These are phyloP conservation scores for Etheostoma spectabile DNA, from an alignment of 2,113 vertebrate species.

Conservation along the genomic window DNA sequence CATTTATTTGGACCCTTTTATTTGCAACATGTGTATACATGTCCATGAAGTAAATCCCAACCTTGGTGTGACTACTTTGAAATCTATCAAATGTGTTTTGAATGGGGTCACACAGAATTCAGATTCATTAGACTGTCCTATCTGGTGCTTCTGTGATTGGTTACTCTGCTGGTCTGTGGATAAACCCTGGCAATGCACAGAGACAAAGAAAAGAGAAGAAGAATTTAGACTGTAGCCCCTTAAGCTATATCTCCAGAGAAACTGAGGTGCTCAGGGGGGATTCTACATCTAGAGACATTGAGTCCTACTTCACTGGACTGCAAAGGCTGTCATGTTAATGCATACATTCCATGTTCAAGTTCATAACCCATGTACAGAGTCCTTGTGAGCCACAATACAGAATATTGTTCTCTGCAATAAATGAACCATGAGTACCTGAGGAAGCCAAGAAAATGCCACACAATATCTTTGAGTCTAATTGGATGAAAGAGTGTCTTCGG, in stretches of 20 bases:
- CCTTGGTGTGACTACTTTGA: neutral
- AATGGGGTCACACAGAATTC: neutral
- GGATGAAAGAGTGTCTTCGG: slow-evolving; percentile 55
- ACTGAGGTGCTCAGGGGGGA: slow-evolving; percentile 36
- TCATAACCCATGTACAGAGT: slow-evolving; percentile 29
- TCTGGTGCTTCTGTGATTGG: slow-evolving; percentile 2
- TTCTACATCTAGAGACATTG: slow-evolving; percentile 49
- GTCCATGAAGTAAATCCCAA: neutral
- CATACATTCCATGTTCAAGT: slow-evolving; percentile 31
- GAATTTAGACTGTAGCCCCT: slow-evolving; percentile 62
- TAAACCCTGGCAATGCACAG: slow-evolving; percentile 27
- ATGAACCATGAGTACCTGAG: slow-evolving; percentile 62
- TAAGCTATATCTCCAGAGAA: slow-evolving; percentile 47
- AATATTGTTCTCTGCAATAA: slow-evolving; percentile 51
- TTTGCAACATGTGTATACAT: no score
- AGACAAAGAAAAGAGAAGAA: slow-evolving; percentile 22
- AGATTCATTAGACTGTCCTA: slow-evolving; percentile 8
- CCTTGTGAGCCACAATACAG: slow-evolving; percentile 22
- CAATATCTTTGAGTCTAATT: slow-evolving; percentile 64
- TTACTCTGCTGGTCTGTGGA: slow-evolving; percentile 19
- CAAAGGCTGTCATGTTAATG: slow-evolving; percentile 50
- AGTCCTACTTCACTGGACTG: slow-evolving; percentile 46
- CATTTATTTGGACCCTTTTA: neutral
- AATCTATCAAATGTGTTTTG: neutral
- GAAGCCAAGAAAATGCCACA: slow-evolving; percentile 60